Evolutionary conservation across 2,113 vertebrate genomes (phyloP), one percentile per base, ranked within the genome.

Genomic region (Pangasianodon hypophthalmus): DNA sequence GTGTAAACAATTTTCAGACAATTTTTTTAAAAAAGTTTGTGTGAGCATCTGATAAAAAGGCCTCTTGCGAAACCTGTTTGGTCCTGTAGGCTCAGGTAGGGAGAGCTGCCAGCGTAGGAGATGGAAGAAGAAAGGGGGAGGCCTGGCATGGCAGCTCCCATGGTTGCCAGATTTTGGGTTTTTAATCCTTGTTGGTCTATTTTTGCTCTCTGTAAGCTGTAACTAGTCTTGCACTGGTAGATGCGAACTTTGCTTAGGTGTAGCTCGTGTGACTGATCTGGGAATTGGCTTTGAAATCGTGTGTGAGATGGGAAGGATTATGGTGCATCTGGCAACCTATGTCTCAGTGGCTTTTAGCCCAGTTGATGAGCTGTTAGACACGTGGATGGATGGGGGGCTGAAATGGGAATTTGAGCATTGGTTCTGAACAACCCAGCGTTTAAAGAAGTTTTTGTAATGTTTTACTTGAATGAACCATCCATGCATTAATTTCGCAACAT

Each of bases 361-460:
- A 73, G 80, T 62, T 64, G 88, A 89, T 89, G 88, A 89, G 83
- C 84, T 75, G 91, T 90, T 91, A 92, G 92, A 92, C 64, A 84
- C 67, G 69, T 73, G 67, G 50, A 62, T 79, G 92, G 88, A 91
- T 91, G 92, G 93, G 93, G 93, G 93, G 92, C 93, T 93, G 92
- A 93, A 90, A 92, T 84, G 92, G 93, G 94, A 94, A 94, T 94
- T 88, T 88, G 89, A 86, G 84, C 71, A 29, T 18, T 46, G 50
- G 16, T 29, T 26, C 56, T 26, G 81, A 46, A 29, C 82, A 69
- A 75, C 41, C 50, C 85, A 26, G 85, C 13, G 82, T 18, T 46
- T 14, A 44, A 58, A 83, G 24, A 58, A 24, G 1, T 58, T 13
- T 44, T 41, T 41, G 41, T 41, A 6, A 14, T 79, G 6, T 48